Evolutionary conservation across 2,797 vertebrate species (phyloP), one percentile per base, ranked within the genome.

Genomic region (Cirrhinus molitorella): DNA sequence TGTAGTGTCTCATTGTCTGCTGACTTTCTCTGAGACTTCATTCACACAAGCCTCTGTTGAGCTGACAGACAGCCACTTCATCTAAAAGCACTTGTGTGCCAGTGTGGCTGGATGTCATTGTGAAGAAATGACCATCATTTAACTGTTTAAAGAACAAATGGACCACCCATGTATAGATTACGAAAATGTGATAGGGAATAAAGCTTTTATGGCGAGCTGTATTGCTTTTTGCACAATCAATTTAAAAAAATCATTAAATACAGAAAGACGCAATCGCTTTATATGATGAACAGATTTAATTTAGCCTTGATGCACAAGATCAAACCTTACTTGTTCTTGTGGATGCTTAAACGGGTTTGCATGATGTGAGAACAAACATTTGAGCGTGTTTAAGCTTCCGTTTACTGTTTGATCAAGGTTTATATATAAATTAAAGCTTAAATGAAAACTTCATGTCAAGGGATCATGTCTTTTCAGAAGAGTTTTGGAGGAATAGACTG

Each of bases 61-160:
- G 40, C 40, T 34, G 34, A 85, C 85, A 81, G 76, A 57, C 83
- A 31, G 59, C 16, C 67, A 86, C 79, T 86, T 88, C 83, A 85
- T 85, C 67, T 40, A 25, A 45, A 81, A 55, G 9, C 77, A 55
- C 53, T 61, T 17, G 14, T 31, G 49, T 43, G 37, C 37, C 74
- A 76, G 14, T 68, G 37, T 8, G 66, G 11, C 65, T 67, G 5
- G 34, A n/a, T 37, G 37, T 55, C 49, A 31, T 47, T 34, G 31
- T 31, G 25, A 49, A 63, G 55, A 14, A 65, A 65, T 17, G 57
- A 16, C 43, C 43, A 49, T 14, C 17, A 49, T 47, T 9, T n/a
- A 78, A 49, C 40, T 65, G 40, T 49, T 65, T n/a, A 28, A 40
- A 3, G 13, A 77, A 63, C 23, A 63, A 34, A n/a, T 51, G 25